Evolutionary conservation across 2,113 vertebrate genomes (phyloP).

Genomic region (Haemorhous mexicanus): DNA sequence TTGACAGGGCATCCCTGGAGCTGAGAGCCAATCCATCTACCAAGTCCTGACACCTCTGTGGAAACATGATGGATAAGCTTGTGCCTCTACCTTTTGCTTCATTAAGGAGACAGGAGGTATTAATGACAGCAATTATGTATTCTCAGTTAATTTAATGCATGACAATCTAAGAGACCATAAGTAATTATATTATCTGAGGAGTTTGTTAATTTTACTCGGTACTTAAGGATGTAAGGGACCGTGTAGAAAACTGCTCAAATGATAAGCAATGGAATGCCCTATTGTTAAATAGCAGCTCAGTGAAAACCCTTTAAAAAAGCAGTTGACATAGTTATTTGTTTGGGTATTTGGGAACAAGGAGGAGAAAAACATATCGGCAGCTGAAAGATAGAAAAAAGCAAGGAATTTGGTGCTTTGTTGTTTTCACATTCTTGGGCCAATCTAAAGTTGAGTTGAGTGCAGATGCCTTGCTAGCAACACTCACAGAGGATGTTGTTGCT

Average conservation of each 20-base stretch:
- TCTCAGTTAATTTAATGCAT: slow-evolving; percentile 3
- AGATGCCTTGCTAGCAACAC: neutral
- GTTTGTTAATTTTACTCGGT: neutral
- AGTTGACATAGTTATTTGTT: neutral
- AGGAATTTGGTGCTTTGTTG: neutral
- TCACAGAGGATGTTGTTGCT: neutral
- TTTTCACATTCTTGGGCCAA: neutral
- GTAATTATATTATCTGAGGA: neutral
- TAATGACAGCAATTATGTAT: slow-evolving; percentile 17
- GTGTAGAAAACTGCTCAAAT: neutral
- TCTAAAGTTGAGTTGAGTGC: neutral
- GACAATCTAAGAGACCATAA: neutral
- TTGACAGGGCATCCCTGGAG: neutral
- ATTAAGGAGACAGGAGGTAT: slow-evolving; percentile 21
- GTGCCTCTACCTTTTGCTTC: neutral
- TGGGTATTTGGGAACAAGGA: neutral
- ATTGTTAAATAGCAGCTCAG: neutral
- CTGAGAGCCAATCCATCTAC: neutral
- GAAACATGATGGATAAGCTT: neutral
- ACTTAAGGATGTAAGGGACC: neutral
- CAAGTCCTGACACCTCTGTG: neutral
- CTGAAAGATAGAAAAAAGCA: neutral
- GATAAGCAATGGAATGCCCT: neutral
- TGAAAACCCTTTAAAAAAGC: neutral
- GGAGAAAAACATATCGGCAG: neutral